Percentiles rank a stretch among this genome's conserved stretches.
These are phyloP conservation scores for Fragum sueziense DNA, from an alignment of 2,888 invertebrate genomes.

Conservation along the genomic window DNA sequence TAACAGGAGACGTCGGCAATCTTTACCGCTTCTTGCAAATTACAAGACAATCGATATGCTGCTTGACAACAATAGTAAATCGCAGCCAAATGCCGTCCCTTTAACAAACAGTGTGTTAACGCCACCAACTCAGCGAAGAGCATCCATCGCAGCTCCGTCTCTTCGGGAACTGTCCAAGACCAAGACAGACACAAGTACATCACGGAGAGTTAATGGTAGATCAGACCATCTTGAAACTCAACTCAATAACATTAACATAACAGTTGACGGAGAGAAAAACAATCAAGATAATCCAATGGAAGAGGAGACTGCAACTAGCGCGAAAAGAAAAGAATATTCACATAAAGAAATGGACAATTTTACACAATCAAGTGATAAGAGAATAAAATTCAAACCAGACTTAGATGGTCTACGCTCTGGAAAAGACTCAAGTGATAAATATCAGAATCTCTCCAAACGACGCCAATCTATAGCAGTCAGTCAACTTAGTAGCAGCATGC, in stretches of 20 bases:
- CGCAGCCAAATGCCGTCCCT: not conserved
- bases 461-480: not conserved
- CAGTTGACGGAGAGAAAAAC: not conserved
- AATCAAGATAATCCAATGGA: too few species aligned
- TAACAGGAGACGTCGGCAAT: not conserved
- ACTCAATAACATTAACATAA: not conserved
- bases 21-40: not conserved
- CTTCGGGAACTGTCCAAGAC: not conserved
- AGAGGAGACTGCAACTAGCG: too few species aligned
- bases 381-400: too few species aligned
- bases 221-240: not conserved
- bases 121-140: not conserved
- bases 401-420: too few species aligned
- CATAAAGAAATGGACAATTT: not conserved
- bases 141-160: not conserved
- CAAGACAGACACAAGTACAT: not conserved
- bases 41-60: not conserved
- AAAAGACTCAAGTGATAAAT: not conserved
- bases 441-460: not conserved
- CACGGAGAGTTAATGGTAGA: not conserved
- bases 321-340: too few species aligned
- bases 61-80: not conserved
- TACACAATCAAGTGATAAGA: not conserved
- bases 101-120: not conserved
- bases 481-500: not conserved